phyloP scores from a whole-genome alignment of 2,888 invertebrate genomes.

The Iphiclides podalirius region DNA sequence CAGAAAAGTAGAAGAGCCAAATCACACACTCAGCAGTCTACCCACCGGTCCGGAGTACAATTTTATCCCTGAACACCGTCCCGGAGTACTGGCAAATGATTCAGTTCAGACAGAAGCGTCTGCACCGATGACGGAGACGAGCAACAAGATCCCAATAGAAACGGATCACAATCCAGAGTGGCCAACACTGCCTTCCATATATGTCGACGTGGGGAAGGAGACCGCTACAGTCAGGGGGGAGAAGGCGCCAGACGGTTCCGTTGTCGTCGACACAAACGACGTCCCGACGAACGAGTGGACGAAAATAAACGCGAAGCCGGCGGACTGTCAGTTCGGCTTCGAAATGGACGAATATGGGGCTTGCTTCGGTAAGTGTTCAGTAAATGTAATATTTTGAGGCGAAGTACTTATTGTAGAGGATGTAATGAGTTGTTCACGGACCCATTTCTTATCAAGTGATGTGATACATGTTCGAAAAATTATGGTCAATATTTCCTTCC shows the following conservation, averaged over 20 bases:
- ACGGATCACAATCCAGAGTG: slow-evolving; percentile 13
- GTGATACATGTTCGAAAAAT: no score
- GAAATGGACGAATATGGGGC: slow-evolving; percentile 76
- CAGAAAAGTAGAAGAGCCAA: slow-evolving; percentile 19
- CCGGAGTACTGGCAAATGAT: slow-evolving; percentile 2
- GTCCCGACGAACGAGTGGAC: slow-evolving; percentile 59
- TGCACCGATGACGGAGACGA: slow-evolving; percentile 32
- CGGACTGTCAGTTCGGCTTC: slow-evolving; percentile 73
- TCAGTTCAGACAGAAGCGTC: slow-evolving; percentile 24
- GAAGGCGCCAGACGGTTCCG: slow-evolving; percentile 46
- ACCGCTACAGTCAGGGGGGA: slow-evolving; percentile 43
- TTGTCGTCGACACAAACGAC: slow-evolving; percentile 46
- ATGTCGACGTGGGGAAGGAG: slow-evolving; percentile 42
- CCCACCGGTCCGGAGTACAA: slow-evolving; percentile 14
- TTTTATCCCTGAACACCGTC: slow-evolving; percentile 2
- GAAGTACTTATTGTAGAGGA: no score
- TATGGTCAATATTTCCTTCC: no score
- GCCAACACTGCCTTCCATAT: slow-evolving; percentile 37
- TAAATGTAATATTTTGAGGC: no score
- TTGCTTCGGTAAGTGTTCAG: slow-evolving; percentile 81
- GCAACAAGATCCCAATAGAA: slow-evolving; percentile 37
- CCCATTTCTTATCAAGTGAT: no score
- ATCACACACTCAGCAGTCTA: slow-evolving; percentile 14
- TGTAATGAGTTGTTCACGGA: no score
- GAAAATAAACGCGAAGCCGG: slow-evolving; percentile 42